phyloP scores from a whole-genome alignment of 2,797 vertebrate species.

The Streptopelia turtur region DNA sequence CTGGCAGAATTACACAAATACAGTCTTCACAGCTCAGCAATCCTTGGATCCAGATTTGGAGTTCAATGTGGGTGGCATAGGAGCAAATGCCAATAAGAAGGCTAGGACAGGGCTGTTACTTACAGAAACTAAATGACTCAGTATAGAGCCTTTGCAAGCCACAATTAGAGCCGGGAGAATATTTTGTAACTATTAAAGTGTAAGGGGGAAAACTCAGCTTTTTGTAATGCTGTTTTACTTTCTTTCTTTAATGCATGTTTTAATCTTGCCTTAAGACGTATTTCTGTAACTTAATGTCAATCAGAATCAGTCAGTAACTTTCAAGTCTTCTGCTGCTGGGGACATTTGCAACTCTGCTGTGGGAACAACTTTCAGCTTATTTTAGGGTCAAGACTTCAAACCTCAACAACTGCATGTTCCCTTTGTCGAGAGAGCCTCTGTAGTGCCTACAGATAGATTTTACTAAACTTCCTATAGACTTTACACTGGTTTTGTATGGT shows the following conservation, averaged over 20 bases:
- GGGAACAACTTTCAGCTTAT: conserved; percentile 4
- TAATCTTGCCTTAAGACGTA: conserved; percentile 30
- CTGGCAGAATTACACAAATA: conserved; percentile 81
- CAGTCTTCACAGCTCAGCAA: conserved; percentile 79
- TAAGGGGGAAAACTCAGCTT: conserved; percentile 24
- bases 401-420: not conserved
- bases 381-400: conserved; percentile 35
- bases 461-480: not conserved
- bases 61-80: conserved; percentile 82
- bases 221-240: conserved; percentile 41
- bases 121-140: conserved; percentile 74
- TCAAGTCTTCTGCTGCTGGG: not conserved
- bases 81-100: conserved; percentile 75
- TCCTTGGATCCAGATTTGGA: conserved; percentile 78
- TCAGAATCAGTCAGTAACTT: not conserved
- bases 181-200: conserved; percentile 52
- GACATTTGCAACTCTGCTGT: not conserved
- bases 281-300: not conserved
- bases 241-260: conserved; percentile 14
- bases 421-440: not conserved
- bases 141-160: conserved; percentile 63
- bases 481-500: not conserved
- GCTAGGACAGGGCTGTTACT: conserved; percentile 74
- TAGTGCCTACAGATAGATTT: not conserved
- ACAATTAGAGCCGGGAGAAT: conserved; percentile 64